Conservation (phyloP, 2,888 invertebrate genomes). For the Eucriotettix oculatus region DNA sequence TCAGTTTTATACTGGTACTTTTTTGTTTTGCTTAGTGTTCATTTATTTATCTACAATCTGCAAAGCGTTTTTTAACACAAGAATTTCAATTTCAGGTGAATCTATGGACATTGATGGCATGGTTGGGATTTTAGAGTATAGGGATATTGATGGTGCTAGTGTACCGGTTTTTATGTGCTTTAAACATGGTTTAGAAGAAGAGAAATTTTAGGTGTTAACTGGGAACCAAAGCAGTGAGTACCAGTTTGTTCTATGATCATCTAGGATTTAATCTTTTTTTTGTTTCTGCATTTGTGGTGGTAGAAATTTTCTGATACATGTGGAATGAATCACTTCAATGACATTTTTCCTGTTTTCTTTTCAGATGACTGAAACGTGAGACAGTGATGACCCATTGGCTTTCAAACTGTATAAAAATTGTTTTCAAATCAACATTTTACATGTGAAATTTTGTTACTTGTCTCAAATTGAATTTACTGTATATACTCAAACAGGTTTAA, state of each 20-base stretch:
- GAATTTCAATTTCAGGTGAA: conserved; percentile 42
- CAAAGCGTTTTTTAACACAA: no score
- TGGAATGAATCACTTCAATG: no score
- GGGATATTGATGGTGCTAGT: conserved; percentile 67
- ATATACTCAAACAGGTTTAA: conserved; percentile 5
- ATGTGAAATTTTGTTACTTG: not conserved
- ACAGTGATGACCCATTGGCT: no score
- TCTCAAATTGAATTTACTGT: conserved; percentile 1
- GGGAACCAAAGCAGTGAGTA: not conserved
- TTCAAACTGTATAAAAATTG: no score
- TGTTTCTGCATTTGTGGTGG: no score
- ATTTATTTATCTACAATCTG: no score
- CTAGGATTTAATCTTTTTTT: no score
- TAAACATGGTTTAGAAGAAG: conserved; percentile 88
- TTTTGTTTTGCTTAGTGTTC: not conserved
- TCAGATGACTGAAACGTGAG: no score
- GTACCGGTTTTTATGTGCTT: conserved; percentile 88
- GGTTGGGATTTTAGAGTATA: conserved; percentile 87
- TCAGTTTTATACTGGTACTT: conserved; percentile 55
- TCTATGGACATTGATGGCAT: conserved; percentile 87
- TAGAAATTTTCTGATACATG: no score
- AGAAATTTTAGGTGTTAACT: conserved; percentile 60
- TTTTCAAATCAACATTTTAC: not conserved
- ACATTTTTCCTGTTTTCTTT: no score
- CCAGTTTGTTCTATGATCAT: no score